Evolutionary conservation across 2,113 vertebrate species (phyloP).

Genomic region (Cnemophilus loriae): DNA sequence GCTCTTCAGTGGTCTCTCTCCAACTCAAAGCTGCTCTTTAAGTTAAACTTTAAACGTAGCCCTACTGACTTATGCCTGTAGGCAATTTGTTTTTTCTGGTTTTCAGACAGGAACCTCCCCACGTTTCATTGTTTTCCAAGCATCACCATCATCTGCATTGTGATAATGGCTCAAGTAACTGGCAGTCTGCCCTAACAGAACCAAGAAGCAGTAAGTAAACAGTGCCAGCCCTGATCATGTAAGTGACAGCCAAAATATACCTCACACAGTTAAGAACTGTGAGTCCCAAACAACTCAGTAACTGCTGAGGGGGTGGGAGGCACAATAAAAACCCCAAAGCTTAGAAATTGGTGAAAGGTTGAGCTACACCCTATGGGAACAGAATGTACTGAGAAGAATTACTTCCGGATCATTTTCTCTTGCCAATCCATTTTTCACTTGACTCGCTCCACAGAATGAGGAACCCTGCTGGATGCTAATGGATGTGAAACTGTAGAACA

Average conservation of each 20-base stretch:
- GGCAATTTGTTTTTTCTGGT: neutral
- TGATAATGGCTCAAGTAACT: neutral
- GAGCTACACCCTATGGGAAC: rapidly evolving
- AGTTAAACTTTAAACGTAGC: neutral
- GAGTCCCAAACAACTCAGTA: neutral
- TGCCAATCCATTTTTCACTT: neutral
- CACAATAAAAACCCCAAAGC: neutral
- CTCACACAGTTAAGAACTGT: neutral
- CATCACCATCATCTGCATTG: neutral
- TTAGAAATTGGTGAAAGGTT: neutral
- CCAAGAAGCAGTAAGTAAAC: neutral
- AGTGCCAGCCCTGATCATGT: neutral
- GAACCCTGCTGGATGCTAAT: neutral
- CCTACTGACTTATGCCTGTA: neutral
- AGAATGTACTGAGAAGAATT: neutral
- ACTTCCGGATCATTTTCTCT: neutral
- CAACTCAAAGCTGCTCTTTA: neutral
- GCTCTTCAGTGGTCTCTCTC: neutral
- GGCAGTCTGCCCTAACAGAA: neutral
- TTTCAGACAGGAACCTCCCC: neutral
- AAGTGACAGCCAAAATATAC: neutral
- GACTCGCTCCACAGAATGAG: neutral
- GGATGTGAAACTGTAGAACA: neutral
- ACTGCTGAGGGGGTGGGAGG: neutral
- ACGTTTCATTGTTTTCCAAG: neutral